Evolutionary conservation across 23 tunicate genomes (phyloP).

Genomic region (Trididemnum miniatum): DNA sequence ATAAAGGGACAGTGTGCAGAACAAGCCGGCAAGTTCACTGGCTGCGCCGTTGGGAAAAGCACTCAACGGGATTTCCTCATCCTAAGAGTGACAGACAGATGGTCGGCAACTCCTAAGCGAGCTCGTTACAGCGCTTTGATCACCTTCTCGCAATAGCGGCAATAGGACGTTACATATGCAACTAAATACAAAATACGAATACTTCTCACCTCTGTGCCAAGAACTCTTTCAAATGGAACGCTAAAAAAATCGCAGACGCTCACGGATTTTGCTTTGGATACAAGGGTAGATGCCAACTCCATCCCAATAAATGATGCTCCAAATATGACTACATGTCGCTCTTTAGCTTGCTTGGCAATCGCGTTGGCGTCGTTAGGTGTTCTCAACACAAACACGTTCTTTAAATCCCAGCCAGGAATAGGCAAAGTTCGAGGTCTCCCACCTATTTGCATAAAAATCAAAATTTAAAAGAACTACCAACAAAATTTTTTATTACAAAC

Average conservation of each 20-base stretch:
- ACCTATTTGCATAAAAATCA: conserved; percentile 48
- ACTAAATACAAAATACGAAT: too few species aligned
- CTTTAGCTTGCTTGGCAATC: conserved; percentile 49
- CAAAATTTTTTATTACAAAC: too few species aligned
- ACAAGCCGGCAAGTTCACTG: too few species aligned
- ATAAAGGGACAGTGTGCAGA: too few species aligned
- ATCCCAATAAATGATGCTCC: conserved; percentile 95
- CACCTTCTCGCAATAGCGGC: too few species aligned
- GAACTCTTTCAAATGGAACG: conserved; percentile 79
- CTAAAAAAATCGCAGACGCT: conserved; percentile 87
- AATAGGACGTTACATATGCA: too few species aligned
- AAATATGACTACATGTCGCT: conserved; percentile 65
- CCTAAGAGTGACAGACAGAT: too few species aligned
- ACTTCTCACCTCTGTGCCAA: conserved; percentile 69
- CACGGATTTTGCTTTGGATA: conserved; percentile 61
- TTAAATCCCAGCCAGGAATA: conserved; percentile 93
- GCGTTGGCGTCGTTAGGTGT: conserved; percentile 85
- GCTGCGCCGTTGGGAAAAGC: too few species aligned
- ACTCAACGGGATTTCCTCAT: too few species aligned
- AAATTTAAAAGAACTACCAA: too few species aligned
- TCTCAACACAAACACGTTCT: conserved; percentile 77
- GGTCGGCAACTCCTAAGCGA: too few species aligned
- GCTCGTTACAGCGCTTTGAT: too few species aligned
- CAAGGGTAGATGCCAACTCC: conserved; percentile 82
- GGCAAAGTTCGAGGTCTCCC: conserved; percentile 78